Evolutionary conservation across 2,797 vertebrate species (phyloP).

Genomic region (Melanotaenia nigrans): DNA sequence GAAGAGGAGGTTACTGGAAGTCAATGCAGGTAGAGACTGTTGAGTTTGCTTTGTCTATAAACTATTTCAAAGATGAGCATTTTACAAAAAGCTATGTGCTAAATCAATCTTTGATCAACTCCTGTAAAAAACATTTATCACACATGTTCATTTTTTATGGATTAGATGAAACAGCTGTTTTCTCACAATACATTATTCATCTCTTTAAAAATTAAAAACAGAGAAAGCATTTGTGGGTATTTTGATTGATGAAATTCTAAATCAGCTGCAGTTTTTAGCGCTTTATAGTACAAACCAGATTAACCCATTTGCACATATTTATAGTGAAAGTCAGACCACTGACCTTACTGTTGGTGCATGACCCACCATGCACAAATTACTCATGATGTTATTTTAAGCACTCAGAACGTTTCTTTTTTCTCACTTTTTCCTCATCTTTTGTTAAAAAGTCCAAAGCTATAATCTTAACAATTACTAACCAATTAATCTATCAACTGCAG

Average conservation of each 20-base stretch:
- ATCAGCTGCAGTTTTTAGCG: not conserved
- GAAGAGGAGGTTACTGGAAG: slow-evolving; percentile 92
- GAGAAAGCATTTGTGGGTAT: slow-evolving; percentile 10
- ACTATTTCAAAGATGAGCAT: slow-evolving; percentile 28
- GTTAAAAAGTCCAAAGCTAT: too few relatives aligned
- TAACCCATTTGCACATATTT: not conserved
- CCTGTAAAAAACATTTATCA: slow-evolving; percentile 44
- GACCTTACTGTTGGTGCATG: not conserved
- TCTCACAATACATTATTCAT: slow-evolving; percentile 23
- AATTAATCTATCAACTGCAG: slow-evolving; percentile 6
- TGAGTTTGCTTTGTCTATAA: slow-evolving; percentile 48
- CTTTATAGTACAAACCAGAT: not conserved
- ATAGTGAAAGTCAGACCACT: not conserved
- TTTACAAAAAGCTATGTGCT: slow-evolving; percentile 21
- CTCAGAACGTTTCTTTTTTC: not conserved
- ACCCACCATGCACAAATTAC: not conserved
- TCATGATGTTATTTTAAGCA: not conserved
- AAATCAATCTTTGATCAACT: slow-evolving; percentile 49
- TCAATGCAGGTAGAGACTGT: slow-evolving; percentile 88
- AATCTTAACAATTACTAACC: not conserved
- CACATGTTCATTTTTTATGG: slow-evolving; percentile 22
- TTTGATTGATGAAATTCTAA: slow-evolving; percentile 26
- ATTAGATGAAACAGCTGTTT: slow-evolving; percentile 32
- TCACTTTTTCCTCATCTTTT: slow-evolving; percentile 3
- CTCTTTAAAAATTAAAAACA: slow-evolving; percentile 4